phyloP scores from a whole-genome alignment of 2,888 invertebrate species.

The Anorthoa munda region DNA sequence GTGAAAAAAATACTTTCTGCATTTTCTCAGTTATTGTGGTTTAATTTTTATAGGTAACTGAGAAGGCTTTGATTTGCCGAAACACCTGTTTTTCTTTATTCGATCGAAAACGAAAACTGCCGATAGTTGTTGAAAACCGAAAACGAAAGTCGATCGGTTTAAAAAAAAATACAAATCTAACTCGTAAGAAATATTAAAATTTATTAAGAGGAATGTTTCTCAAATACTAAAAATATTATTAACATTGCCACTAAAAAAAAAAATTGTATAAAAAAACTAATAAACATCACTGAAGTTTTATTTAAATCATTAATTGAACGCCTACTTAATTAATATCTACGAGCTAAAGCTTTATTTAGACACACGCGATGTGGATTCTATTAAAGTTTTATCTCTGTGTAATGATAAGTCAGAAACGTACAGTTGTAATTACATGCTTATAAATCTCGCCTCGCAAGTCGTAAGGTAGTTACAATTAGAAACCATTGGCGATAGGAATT shows the following conservation, averaged over 20 bases:
- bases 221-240: not conserved
- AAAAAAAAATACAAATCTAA: not conserved
- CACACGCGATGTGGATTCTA: conserved; percentile 37
- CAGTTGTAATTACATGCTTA: conserved; percentile 58
- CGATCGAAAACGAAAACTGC: too few relatives aligned
- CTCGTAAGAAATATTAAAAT: conserved; percentile 1
- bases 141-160: too few relatives aligned
- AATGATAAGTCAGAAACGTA: conserved; percentile 49
- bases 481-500: conserved; percentile 70
- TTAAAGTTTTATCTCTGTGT: conserved; percentile 30
- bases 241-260: not conserved
- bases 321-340: conserved; percentile 35
- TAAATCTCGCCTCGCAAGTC: conserved; percentile 51
- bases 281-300: conserved; percentile 18
- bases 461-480: conserved; percentile 71
- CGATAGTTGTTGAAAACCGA: too few relatives aligned
- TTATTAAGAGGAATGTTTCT: conserved; percentile 5
- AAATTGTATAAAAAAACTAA: conserved; percentile 12
- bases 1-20: too few relatives aligned
- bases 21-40: too few relatives aligned
- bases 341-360: conserved; percentile 15
- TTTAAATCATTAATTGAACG: conserved; percentile 24
- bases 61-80: too few relatives aligned
- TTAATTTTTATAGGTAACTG: too few relatives aligned
- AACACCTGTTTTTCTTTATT: too few relatives aligned